Base-by-base conservation (phyloP, 2,113 vertebrate genomes). In the Indri indri region DNA sequence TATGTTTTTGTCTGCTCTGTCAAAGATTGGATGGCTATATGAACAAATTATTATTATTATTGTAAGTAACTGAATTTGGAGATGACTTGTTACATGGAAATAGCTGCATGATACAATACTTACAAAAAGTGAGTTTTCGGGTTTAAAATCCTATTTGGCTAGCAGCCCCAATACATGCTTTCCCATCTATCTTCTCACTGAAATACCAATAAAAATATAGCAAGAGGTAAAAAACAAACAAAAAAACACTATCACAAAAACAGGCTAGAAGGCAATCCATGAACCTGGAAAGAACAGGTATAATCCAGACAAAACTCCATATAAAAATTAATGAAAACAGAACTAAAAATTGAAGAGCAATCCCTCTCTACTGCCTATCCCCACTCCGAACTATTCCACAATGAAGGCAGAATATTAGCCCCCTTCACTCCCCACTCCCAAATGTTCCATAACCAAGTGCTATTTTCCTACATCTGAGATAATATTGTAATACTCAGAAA, bases 61-160 rank as follows among this genome's bases (percentile, higher is more conserved):
- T 74, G 5, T 30, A 54, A 87, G 66, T 13, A 71, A 45, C 22
- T 47, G n/a, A 88, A 25, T 88, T 65, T 61, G 30, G 63, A 94
- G 22, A 34, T 32, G 8, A 9, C 42, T 68, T 50, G 47, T 86
- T 82, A 91, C 40, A 89, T 8, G 71, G 63, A 50, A 74, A 80
- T 7, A 74, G 57, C 8, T 45, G 59, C 73, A 80, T 74, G 63
- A 83, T n/a, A 47, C 5, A 81, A 59, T 32, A 23, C 6, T 66
- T 10, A 17, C 52, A 88, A 89, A 80, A 74, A 90, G n/a, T 30
- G 25, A 45, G 57, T 88, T 92, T 95, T 90, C 57, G 70, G n/a
- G 14, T 88, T 94, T 95, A 81, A 96, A 83, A 82, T 77, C 23
- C 57, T 40, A 57, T 95, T 92, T 91, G 76, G 71, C 61, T 73